phyloP scores from a whole-genome alignment of 2,888 invertebrate species.

The Ariolimax columbianus region DNA sequence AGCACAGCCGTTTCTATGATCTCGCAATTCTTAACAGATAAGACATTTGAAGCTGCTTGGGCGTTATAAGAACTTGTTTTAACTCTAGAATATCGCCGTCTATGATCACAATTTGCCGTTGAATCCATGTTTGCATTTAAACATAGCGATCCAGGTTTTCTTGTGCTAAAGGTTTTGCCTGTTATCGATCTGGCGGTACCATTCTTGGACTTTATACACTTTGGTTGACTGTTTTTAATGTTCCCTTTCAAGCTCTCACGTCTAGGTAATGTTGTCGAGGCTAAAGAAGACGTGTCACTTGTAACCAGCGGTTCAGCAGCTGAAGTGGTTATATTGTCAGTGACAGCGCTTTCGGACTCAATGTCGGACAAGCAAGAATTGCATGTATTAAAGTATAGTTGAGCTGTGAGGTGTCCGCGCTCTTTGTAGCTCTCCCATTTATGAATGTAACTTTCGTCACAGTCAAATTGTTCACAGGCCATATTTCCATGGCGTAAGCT shows the following conservation, averaged over 20 bases:
- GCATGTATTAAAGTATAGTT: neutral
- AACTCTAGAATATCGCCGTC: neutral
- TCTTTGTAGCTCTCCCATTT: neutral
- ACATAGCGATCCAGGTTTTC: neutral
- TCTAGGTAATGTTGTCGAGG: neutral
- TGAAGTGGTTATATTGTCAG: too few relatives aligned
- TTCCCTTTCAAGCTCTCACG: neutral
- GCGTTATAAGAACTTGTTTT: neutral
- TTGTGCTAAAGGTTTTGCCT: neutral
- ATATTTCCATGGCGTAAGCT: neutral
- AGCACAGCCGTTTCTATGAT: neutral
- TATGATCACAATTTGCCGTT: neutral
- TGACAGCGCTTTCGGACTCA: neutral
- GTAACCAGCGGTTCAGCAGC: too few relatives aligned
- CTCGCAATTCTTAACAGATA: neutral
- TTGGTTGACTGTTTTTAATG: neutral
- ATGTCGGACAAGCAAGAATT: constrained; percentile 2
- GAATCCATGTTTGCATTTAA: neutral
- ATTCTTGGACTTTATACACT: neutral
- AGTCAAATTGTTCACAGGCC: neutral
- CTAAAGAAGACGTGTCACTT: neutral
- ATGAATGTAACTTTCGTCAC: too few relatives aligned
- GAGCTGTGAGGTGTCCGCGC: neutral
- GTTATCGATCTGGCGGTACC: neutral
- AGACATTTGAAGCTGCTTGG: neutral